Percentiles rank a stretch among this genome's conserved stretches.
Evolutionary conservation across 2,888 invertebrate genomes (phyloP).

Genomic region (Antitype chi): DNA sequence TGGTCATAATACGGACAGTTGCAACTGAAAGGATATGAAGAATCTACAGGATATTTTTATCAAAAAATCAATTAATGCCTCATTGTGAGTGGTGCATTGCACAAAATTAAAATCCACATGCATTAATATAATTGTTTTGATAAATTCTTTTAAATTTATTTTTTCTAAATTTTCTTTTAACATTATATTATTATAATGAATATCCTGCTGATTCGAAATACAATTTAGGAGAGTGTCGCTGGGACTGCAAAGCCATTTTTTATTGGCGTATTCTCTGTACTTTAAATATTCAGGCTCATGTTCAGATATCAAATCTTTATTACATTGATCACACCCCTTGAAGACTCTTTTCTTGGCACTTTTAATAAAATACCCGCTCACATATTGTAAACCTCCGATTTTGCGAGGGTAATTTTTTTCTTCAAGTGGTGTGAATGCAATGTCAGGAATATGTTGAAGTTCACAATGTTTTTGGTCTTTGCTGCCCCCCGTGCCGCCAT

Average conservation of each 20-base stretch:
- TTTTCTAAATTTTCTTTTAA: slow-evolving; percentile 43
- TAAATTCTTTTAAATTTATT: slow-evolving; percentile 5
- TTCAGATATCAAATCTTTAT: background rate
- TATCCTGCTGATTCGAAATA: slow-evolving; percentile 17
- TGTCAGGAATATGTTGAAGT: no score
- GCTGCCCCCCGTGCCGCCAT: no score
- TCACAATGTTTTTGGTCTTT: no score
- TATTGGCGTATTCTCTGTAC: background rate
- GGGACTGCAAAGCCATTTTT: background rate
- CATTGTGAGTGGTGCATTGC: background rate
- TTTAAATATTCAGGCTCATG: background rate
- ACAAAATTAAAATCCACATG: background rate
- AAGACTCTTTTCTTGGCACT: background rate
- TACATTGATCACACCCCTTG: background rate
- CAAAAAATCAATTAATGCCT: background rate
- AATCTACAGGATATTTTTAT: slow-evolving; percentile 27
- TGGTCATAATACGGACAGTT: no score
- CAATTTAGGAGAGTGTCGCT: slow-evolving; percentile 12
- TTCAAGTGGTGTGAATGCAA: no score
- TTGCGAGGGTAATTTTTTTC: no score
- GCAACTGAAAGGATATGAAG: no score
- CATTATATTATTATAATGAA: slow-evolving; percentile 13
- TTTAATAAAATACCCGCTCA: background rate
- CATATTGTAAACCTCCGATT: background rate
- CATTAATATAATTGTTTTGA: background rate